A percentile compares a stretch with the other conserved stretches of the same genome.
Evolutionary conservation across 2,888 invertebrate species (phyloP).

Genomic region (Pammene fasciana): DNA sequence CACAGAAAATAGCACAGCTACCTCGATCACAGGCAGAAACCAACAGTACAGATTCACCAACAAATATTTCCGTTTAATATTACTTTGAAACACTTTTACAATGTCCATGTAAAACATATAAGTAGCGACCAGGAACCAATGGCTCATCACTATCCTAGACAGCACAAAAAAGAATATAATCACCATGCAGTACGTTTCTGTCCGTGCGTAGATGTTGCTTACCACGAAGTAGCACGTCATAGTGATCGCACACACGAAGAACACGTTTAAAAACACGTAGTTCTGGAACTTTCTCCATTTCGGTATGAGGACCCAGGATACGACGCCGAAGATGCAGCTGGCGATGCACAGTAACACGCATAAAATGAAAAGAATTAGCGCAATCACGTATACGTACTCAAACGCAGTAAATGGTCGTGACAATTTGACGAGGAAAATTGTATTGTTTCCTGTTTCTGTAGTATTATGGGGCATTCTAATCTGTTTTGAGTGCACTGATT

Average conservation of each 20-base stretch:
- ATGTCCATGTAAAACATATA: constrained; percentile 41
- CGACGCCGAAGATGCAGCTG: constrained; percentile 20
- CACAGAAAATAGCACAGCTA: constrained; percentile 22
- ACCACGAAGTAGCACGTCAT: constrained; percentile 22
- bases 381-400: constrained; percentile 25
- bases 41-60: constrained; percentile 34
- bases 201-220: constrained; percentile 11
- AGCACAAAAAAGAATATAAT: constrained; percentile 29
- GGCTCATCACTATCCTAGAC: constrained; percentile 28
- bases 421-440: not conserved
- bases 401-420: constrained; percentile 19
- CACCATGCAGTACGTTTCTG: constrained; percentile 1
- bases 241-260: constrained; percentile 27
- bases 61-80: constrained; percentile 23
- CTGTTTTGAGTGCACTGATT: not conserved
- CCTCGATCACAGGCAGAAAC: constrained; percentile 27
- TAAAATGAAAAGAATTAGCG: constrained; percentile 12
- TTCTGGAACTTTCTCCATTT: constrained; percentile 39
- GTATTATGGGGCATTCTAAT: constrained; percentile 8
- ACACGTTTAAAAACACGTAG: constrained; percentile 37
- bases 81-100: constrained; percentile 34
- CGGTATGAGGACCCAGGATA: constrained; percentile 32
- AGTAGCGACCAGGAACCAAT: constrained; percentile 34
- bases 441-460: constrained; percentile 3
- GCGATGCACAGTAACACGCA: constrained; percentile 21